These are phyloP conservation scores for Radopholus similis DNA, from an alignment of 1,140 invertebrate species.

Conservation along the genomic window DNA sequence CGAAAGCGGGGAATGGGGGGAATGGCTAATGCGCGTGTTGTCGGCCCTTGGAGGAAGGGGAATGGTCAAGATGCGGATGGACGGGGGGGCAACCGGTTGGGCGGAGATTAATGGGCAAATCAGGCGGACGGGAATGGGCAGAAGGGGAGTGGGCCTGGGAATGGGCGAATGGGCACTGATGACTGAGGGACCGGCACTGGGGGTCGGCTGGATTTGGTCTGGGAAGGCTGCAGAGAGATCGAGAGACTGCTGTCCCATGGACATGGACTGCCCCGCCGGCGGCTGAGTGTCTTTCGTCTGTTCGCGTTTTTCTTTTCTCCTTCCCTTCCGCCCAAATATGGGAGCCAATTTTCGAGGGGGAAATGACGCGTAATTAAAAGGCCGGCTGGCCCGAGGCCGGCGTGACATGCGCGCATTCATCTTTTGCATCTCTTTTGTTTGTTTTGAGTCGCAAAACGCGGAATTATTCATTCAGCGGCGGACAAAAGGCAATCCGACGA, in stretches of 20 bases:
- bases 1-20: not conserved
- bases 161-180: not conserved
- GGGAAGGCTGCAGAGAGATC: too few species aligned
- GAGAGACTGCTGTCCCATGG: too few species aligned
- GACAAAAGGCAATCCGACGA: not conserved
- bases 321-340: not conserved
- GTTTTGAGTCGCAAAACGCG: not conserved
- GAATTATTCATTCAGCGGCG: not conserved
- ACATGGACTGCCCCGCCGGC: not conserved
- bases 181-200: too few species aligned
- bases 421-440: too few species aligned
- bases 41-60: not conserved
- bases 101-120: not conserved
- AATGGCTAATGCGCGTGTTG: not conserved
- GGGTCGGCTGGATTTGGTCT: too few species aligned
- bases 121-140: not conserved
- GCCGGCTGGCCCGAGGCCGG: too few species aligned
- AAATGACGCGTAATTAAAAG: too few species aligned
- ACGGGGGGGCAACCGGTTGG: conserved; percentile 2
- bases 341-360: not conserved
- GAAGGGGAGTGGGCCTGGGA: not conserved
- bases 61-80: not conserved
- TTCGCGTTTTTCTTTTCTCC: not conserved
- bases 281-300: not conserved
- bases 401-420: too few species aligned